These are phyloP conservation scores for Scaptomyza montana DNA, from an alignment of 1,140 invertebrate species.

Conservation along the genomic window DNA sequence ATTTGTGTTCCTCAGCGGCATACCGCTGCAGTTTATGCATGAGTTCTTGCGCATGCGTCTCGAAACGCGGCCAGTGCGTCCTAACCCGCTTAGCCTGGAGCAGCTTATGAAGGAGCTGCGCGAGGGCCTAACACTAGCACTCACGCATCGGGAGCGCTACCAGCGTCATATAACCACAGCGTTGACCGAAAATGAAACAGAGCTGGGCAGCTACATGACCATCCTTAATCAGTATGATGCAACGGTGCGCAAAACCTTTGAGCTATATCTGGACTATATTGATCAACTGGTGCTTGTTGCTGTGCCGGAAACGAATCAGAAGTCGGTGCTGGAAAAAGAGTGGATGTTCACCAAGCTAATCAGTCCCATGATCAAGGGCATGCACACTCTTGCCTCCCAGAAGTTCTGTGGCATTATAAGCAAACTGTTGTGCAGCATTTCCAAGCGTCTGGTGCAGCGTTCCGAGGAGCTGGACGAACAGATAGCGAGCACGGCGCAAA, in stretches of 20 bases:
- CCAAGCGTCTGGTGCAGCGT: conserved; percentile 67
- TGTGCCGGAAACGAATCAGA: conserved; percentile 88
- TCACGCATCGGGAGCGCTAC: conserved; percentile 90
- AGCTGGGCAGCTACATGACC: conserved; percentile 84
- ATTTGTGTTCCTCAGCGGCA: conserved; percentile 92
- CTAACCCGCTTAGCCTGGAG: conserved; percentile 92
- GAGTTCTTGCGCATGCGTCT: conserved; percentile 93
- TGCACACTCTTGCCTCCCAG: conserved; percentile 87
- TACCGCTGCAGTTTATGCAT: conserved; percentile 94
- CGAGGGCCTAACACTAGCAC: conserved; percentile 91
- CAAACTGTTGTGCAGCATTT: conserved; percentile 73
- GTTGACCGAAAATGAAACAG: conserved; percentile 85
- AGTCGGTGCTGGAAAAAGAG: conserved; percentile 91
- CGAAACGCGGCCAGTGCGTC: conserved; percentile 92
- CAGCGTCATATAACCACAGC: conserved; percentile 88
- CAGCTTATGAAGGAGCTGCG: conserved; percentile 94
- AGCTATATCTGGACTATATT: conserved; percentile 90
- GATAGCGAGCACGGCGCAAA: conserved; percentile 65
- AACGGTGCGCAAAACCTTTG: conserved; percentile 89
- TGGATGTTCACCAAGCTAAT: conserved; percentile 90
- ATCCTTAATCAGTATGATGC: conserved; percentile 90
- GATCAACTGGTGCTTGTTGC: conserved; percentile 89
- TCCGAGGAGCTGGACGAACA: conserved; percentile 71
- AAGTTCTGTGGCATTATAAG: conserved; percentile 87
- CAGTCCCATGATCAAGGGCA: conserved; percentile 88